These are phyloP conservation scores for Nebria ingens DNA, from an alignment of 1,140 invertebrate genomes.

Conservation along the genomic window DNA sequence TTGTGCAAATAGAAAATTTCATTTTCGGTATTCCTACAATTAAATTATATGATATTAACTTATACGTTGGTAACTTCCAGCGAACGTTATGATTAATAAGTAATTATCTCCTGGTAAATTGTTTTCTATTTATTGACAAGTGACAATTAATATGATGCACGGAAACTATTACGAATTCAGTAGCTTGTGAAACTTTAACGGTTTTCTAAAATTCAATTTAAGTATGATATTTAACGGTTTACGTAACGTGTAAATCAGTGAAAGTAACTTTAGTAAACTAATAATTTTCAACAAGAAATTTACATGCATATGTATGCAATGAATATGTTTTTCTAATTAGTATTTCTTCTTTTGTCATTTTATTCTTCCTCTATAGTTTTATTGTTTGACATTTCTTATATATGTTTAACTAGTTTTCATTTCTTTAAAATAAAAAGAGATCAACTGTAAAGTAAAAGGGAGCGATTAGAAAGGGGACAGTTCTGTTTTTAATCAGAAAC, in stretches of 20 bases:
- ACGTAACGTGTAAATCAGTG: background rate
- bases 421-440: background rate
- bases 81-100: too few species aligned
- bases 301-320: too few species aligned
- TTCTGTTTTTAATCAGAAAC: too few species aligned
- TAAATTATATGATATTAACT: background rate
- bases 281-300: background rate
- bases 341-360: too few species aligned
- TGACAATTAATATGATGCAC: background rate
- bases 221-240: background rate
- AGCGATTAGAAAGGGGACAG: too few species aligned
- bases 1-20: too few species aligned
- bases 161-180: background rate
- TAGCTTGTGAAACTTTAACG: background rate
- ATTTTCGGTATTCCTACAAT: too few species aligned
- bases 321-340: too few species aligned
- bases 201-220: background rate
- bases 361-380: background rate
- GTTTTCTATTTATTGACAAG: background rate
- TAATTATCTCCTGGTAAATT: too few species aligned
- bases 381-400: background rate
- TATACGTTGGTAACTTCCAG: too few species aligned
- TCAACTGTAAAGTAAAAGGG: background rate
- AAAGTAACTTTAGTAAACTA: background rate
- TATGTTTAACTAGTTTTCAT: background rate